phyloP scores from a whole-genome alignment of 2,113 vertebrate genomes.

The Amphilophus citrinellus region DNA sequence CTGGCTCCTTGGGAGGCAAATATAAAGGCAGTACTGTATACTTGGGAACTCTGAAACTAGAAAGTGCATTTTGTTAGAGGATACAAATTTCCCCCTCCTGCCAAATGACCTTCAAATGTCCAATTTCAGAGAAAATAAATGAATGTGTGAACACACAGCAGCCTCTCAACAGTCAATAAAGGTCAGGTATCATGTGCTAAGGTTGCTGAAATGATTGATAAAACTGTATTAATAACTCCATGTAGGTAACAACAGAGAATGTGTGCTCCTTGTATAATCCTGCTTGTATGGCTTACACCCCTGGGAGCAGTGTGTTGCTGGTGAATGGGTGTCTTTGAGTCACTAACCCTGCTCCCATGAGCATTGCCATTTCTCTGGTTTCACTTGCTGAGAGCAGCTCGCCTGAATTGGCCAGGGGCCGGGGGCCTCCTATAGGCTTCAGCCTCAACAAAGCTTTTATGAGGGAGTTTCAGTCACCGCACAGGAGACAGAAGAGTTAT shows the following conservation, averaged over 20 bases:
- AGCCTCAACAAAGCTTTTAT: constrained; percentile 64
- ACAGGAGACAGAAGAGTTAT: constrained; percentile 48
- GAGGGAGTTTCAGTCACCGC: constrained; percentile 55
- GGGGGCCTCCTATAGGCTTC: constrained; percentile 53
- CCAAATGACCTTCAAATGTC: too few species aligned
- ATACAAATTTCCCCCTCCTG: too few species aligned
- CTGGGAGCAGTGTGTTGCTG: constrained; percentile 41
- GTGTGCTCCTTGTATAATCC: constrained; percentile 28
- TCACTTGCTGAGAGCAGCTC: constrained; percentile 56
- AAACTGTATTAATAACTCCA: constrained; percentile 15
- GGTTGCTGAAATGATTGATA: constrained; percentile 6
- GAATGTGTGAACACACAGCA: background rate
- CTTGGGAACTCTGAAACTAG: too few species aligned
- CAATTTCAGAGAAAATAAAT: background rate
- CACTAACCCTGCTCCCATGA: constrained; percentile 53
- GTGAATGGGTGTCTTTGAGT: constrained; percentile 69
- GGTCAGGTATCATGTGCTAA: constrained; percentile 2
- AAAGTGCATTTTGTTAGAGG: too few species aligned
- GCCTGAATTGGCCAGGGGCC: constrained; percentile 40
- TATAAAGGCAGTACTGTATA: too few species aligned
- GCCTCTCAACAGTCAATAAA: background rate
- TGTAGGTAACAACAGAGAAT: constrained; percentile 30
- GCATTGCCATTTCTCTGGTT: constrained; percentile 75
- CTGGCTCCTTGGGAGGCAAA: too few species aligned
- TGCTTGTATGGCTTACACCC: constrained; percentile 33